Base-by-base conservation (phyloP, 2,888 invertebrate species). In the Zygaena filipendulae region DNA sequence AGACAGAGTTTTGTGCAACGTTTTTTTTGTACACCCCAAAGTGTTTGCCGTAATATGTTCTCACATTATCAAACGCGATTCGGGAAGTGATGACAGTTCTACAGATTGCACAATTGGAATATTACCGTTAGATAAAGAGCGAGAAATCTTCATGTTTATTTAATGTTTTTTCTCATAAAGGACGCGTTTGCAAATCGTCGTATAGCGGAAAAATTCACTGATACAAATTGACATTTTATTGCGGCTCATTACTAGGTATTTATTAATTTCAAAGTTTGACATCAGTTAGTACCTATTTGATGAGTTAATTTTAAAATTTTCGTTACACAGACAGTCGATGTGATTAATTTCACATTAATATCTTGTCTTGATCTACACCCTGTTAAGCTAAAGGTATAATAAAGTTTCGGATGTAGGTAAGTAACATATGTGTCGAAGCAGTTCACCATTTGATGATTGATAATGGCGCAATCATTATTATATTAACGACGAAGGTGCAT, bases 11-110 rank as follows among this genome's bases (percentile, higher is more conserved):
- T 74, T 72, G 63, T 71, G 70, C 68, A 62, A 59, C 31, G 64
- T 71, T 71, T 71, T 74, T 72, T 70, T 66, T 67, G 56, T 56
- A 52, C 42, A 50, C 39, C 44, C 50, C 50, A 43, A 66, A 68
- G 72, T 79, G 75, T 77, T 74, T 75, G 77, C 72, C 59, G 75
- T 75, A 75, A 79, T 79, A 77, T 79, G 75, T 79, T 77, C 79
- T 72, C 77, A 79, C 75, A 75, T 57, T 57, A 59, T 54, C 49
- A 42, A 49, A 48, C 47, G 47, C 38, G 56, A 63, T 54, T 49
- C 36, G 57, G 70, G 70, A 75, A 72, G 75, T 54, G 77, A 64
- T 67, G 77, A 79, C 77, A 72, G 72, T 60, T 59, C 58, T 53
- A 52, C 39, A 53, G 58, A 62, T 63, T 46, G 47, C 47, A 55